Conservation (phyloP, 1,140 invertebrate species). For the Brachionus rubens region DNA sequence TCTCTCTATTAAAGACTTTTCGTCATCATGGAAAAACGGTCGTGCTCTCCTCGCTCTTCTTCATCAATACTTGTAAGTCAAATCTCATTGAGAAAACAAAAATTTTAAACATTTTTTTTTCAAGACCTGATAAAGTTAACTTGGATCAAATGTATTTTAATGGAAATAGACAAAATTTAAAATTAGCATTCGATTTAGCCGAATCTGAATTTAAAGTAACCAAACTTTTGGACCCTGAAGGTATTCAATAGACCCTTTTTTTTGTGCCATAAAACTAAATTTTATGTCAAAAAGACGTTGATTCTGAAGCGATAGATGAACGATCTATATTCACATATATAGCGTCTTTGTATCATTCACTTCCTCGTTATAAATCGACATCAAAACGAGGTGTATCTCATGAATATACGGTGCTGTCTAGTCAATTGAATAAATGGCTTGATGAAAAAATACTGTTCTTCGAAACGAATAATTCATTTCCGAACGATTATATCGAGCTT, state of each 20-base stretch:
- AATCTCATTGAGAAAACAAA: too few species aligned
- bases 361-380: constrained; percentile 63
- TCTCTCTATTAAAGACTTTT: constrained; percentile 90
- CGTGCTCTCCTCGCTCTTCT: constrained; percentile 96
- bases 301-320: constrained; percentile 95
- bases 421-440: not conserved
- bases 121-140: constrained; percentile 63
- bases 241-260: constrained; percentile 56
- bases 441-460: not conserved
- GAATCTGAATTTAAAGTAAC: constrained; percentile 97
- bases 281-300: constrained; percentile 70
- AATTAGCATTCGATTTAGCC: constrained; percentile 88
- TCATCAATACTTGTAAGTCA: constrained; percentile 86
- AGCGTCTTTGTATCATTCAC: constrained; percentile 95
- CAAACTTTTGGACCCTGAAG: constrained; percentile 92
- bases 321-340: constrained; percentile 99
- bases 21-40: constrained; percentile 92
- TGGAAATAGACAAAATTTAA: constrained; percentile 82
- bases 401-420: not conserved
- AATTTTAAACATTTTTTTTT: not conserved
- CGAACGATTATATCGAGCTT: constrained; percentile 5
- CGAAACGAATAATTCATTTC: not conserved
- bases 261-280: not conserved
- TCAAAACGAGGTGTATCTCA: not conserved
- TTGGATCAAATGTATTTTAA: constrained; percentile 72